Percentiles rank a stretch among this genome's conserved stretches.
Evolutionary conservation across 2,113 vertebrate species (phyloP).

Genomic region (Fulica atra): DNA sequence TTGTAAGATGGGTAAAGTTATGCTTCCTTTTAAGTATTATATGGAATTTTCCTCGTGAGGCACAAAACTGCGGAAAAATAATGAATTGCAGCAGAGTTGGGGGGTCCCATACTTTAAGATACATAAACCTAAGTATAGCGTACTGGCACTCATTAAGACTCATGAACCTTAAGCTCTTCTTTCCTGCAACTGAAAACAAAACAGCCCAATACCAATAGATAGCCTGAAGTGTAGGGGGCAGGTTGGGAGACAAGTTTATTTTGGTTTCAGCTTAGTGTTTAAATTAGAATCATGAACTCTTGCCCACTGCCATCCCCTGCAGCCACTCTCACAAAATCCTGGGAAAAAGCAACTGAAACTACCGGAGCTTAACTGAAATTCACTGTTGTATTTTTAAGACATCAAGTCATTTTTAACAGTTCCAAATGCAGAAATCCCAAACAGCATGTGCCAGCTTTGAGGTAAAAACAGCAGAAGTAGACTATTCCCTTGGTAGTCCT

Average conservation of each 20-base stretch:
- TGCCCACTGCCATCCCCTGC: background rate
- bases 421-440: background rate
- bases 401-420: background rate
- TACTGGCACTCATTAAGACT: background rate
- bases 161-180: background rate
- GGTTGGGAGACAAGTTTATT: background rate
- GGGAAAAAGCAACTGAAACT: background rate
- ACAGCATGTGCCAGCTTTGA: background rate
- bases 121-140: background rate
- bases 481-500: background rate
- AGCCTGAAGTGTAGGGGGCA: background rate
- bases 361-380: background rate
- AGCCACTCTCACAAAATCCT: background rate
- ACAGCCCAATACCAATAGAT: background rate
- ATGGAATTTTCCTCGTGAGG: background rate
- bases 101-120: background rate
- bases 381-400: background rate
- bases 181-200: background rate
- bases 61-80: background rate
- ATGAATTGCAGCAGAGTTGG: background rate
- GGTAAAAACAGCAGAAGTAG: background rate
- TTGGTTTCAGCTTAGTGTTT: conserved; percentile 2
- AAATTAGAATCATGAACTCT: background rate
- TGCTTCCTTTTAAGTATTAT: background rate
- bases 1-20: background rate